A percentile compares a stretch with the other conserved stretches of the same genome.
Evolutionary conservation across 2,888 invertebrate species (phyloP).

Genomic region (Scaptomyza parva): DNA sequence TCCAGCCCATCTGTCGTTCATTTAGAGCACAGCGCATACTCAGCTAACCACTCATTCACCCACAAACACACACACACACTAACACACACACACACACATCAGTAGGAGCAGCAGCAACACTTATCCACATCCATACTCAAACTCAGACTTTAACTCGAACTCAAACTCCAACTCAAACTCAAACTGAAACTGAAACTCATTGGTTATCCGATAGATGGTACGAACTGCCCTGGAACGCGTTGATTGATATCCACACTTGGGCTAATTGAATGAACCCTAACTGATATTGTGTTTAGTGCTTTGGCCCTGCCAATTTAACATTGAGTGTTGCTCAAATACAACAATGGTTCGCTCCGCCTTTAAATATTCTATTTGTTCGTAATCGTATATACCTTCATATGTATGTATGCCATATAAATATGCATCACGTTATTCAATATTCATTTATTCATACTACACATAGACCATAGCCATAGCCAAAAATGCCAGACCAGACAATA

Average conservation of each 20-base stretch:
- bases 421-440: constrained; percentile 31
- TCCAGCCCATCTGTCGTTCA: constrained; percentile 29
- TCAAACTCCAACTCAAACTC: background rate
- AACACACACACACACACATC: background rate
- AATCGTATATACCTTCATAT: too few species aligned
- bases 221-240: constrained; percentile 21
- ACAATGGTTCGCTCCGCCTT: background rate
- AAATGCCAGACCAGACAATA: constrained; percentile 9
- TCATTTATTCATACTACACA: constrained; percentile 29
- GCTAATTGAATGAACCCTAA: constrained; percentile 68
- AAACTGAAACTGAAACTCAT: constrained; percentile 5
- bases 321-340: background rate
- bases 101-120: too few species aligned
- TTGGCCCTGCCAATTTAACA: background rate
- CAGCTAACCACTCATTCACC: constrained; percentile 10
- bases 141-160: background rate
- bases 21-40: constrained; percentile 25
- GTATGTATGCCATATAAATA: too few species aligned
- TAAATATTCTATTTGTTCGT: constrained; percentile 5
- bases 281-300: constrained; percentile 33
- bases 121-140: too few species aligned
- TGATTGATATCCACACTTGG: constrained; percentile 72
- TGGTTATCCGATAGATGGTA: constrained; percentile 27
- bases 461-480: background rate
- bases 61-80: constrained; percentile 3